Evolutionary conservation across 2,888 invertebrate genomes (phyloP).

Genomic region (Stictocephala bisonia): DNA sequence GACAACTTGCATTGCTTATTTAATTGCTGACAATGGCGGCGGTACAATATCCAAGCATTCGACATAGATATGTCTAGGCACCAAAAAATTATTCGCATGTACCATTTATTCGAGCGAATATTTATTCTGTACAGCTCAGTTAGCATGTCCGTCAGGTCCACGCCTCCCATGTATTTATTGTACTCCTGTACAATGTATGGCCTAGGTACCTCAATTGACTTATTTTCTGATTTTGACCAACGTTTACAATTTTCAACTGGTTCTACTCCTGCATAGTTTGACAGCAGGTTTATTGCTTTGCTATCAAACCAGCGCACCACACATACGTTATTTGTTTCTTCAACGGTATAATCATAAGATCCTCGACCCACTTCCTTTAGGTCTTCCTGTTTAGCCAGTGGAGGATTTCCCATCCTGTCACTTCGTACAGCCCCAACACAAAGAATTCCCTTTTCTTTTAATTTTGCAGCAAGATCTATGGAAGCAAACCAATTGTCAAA

Average conservation of each 20-base stretch:
- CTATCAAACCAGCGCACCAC: constrained; percentile 58
- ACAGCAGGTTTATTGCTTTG: constrained; percentile 58
- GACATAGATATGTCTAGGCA: constrained; percentile 53
- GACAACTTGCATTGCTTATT: too few species aligned
- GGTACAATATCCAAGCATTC: constrained; percentile 49
- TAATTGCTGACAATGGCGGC: too few species aligned
- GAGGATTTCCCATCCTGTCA: background rate
- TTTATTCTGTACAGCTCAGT: constrained; percentile 60
- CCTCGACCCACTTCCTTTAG: constrained; percentile 13
- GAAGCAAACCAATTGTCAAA: constrained; percentile 51
- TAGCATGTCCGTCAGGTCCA: constrained; percentile 60
- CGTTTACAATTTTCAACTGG: constrained; percentile 56
- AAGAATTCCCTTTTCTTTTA: constrained; percentile 56
- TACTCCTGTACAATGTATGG: constrained; percentile 58
- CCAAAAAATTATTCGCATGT: constrained; percentile 58
- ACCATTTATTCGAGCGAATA: constrained; percentile 56
- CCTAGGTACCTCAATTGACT: constrained; percentile 53
- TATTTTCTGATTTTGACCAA: constrained; percentile 53
- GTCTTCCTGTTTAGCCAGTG: background rate
- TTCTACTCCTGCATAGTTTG: constrained; percentile 53
- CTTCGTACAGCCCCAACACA: constrained; percentile 49
- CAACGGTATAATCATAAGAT: constrained; percentile 14
- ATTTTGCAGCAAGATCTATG: constrained; percentile 43
- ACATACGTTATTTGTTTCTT: constrained; percentile 36
- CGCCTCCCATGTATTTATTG: constrained; percentile 60